Percentiles rank a stretch among this genome's conserved stretches.
These are phyloP conservation scores for Acronicta aceris DNA, from an alignment of 2,888 invertebrate species.

Conservation along the genomic window DNA sequence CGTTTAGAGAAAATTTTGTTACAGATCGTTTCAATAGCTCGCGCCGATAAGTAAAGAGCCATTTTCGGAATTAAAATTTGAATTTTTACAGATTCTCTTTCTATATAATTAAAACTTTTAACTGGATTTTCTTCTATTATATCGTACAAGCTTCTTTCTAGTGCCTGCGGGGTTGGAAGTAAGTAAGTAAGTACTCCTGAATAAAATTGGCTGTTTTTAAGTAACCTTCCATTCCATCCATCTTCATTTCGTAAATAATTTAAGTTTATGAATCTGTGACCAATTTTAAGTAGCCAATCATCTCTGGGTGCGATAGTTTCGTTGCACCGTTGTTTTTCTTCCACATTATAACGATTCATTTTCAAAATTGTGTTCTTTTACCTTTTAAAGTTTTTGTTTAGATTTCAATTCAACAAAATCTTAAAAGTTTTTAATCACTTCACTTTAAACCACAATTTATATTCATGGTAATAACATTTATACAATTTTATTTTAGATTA, in stretches of 20 bases:
- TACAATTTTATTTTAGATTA: no score
- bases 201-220: background rate
- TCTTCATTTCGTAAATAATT: conserved; percentile 28
- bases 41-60: conserved; percentile 22
- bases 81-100: conserved; percentile 16
- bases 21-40: conserved; percentile 24
- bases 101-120: conserved; percentile 15
- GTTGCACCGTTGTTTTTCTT: conserved; percentile 16
- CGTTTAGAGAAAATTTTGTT: conserved; percentile 22
- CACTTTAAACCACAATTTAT: background rate
- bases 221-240: conserved; percentile 1
- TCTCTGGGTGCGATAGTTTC: conserved; percentile 10
- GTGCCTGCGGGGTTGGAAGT: background rate
- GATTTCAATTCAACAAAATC: no score
- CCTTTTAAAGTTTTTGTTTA: background rate
- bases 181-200: background rate
- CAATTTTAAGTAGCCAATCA: conserved; percentile 32
- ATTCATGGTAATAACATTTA: background rate
- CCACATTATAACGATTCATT: conserved; percentile 7
- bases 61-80: conserved; percentile 15
- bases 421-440: no score
- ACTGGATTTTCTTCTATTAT: conserved; percentile 37
- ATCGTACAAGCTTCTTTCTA: conserved; percentile 16
- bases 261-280: conserved; percentile 24
- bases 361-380: background rate